Evolutionary conservation across 2,113 vertebrate genomes (phyloP).

Genomic region (Cebus imitator): DNA sequence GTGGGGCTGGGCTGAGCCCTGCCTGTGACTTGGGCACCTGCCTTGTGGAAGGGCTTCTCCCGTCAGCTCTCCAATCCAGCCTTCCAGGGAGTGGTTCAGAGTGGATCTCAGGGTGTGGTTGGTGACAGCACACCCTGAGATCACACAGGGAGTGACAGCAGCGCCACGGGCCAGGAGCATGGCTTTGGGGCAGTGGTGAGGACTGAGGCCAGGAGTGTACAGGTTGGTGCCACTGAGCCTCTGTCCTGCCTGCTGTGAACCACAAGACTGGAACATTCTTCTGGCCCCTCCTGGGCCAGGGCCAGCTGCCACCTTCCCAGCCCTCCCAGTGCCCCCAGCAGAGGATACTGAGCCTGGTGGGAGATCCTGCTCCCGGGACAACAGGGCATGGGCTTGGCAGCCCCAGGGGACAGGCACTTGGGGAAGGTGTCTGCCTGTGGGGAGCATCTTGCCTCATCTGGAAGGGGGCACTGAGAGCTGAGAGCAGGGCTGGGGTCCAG

Average conservation of each 20-base stretch:
- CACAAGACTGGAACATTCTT: accelerated
- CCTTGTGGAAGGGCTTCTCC: not conserved
- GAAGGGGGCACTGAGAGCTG: not conserved
- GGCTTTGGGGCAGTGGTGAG: accelerated
- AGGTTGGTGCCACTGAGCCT: accelerated
- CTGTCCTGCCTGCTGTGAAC: accelerated
- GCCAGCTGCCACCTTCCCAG: accelerated
- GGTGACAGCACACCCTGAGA: not conserved
- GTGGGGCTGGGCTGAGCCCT: too few relatives aligned
- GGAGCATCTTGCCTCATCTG: accelerated
- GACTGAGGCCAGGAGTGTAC: accelerated
- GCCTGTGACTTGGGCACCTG: not conserved
- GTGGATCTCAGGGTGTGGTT: not conserved
- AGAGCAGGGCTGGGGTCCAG: not conserved
- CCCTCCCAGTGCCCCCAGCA: not conserved
- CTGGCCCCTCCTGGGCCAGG: not conserved
- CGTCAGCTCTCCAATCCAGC: not conserved
- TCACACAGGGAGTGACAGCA: not conserved
- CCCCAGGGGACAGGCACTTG: not conserved
- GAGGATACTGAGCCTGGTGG: not conserved
- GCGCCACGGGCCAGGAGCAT: accelerated
- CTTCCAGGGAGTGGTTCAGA: not conserved
- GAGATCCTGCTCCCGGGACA: not conserved
- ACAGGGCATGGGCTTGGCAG: too few relatives aligned
- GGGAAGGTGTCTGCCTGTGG: not conserved